Evolutionary conservation across 2,797 vertebrate genomes (phyloP).

Genomic region (Xerus rutilus): DNA sequence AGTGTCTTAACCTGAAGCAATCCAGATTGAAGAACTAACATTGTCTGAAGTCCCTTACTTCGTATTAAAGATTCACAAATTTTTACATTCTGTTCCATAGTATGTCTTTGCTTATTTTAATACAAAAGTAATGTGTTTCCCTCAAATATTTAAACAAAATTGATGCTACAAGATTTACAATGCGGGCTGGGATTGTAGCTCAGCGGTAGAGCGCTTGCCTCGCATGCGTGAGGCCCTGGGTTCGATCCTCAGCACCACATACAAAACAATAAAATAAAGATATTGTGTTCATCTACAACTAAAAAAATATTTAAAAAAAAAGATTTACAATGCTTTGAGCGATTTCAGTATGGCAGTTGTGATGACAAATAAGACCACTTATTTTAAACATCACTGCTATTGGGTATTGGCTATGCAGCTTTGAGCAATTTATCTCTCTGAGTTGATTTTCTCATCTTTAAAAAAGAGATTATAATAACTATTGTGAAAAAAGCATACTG

Average conservation of each 20-base stretch:
- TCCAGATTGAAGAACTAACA: conserved; percentile 71
- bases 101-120: conserved; percentile 59
- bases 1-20: conserved; percentile 53
- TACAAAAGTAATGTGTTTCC: conserved; percentile 57
- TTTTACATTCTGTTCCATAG: conserved; percentile 41
- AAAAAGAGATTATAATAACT: not conserved
- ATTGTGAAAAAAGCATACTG: not conserved
- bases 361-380: not conserved
- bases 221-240: no score
- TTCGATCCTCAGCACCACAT: no score
- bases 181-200: no score
- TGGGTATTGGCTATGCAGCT: not conserved
- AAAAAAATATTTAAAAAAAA: conserved; percentile 66
- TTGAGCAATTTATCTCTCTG: not conserved
- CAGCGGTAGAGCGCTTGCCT: no score
- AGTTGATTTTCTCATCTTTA: not conserved
- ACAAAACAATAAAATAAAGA: no score
- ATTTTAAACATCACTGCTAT: not conserved
- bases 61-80: conserved; percentile 60
- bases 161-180: conserved; percentile 6
- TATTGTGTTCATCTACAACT: no score
- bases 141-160: conserved; percentile 59
- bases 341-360: not conserved
- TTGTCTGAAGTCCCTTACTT: conserved; percentile 62
- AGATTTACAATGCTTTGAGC: not conserved